Evolutionary conservation across 1,140 invertebrate genomes (phyloP), one percentile per base, ranked within the genome.

Genomic region (Dinoponera quadriceps): DNA sequence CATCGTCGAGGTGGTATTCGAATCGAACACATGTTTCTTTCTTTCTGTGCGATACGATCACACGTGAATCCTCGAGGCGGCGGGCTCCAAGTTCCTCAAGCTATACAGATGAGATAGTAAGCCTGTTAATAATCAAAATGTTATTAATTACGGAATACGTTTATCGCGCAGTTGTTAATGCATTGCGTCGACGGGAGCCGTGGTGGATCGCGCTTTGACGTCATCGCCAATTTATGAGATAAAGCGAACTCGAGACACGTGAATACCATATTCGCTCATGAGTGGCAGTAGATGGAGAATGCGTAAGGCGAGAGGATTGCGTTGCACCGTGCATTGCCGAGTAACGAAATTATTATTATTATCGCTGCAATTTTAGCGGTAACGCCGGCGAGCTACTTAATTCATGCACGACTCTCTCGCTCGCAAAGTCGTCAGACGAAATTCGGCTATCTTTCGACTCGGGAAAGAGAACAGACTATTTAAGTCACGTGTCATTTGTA

Each of bases 311-410:
- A 81, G 16, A 27, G 51, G 22, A 25, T 71, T 38, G 74, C 18
- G 25, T 33, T 65, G 54, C 38, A 11, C 7, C 48, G 20, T 57
- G 63, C 44, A 84, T 48, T 25, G 82, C 85, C 82, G 69, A 90
- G 83, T 84, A 90, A 89, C 71, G 54, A 82, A 90, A 82, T 82
- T 0, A 9, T n/a, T n/a, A n/a, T n/a, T 85, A 78, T 57, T 27
- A 44, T 22, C 18, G 25, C 27, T 57, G 4, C 27, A 59, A 54
- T 27, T 66, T n/a, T 7, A 60, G 38, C 25, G 20, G 5, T 7
- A 22, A 74, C 13, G 38, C 18, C 33, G 57, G 22, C 38, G 20
- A 25, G 2, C 2, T 27, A 18, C 18, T 25, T 51, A 44, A n/a
- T 51, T 62, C 29, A 48, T 7, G 27, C 16, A 2, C 14, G 7